Conservation (phyloP, 2,797 vertebrate genomes). For the Argentina silus region DNA sequence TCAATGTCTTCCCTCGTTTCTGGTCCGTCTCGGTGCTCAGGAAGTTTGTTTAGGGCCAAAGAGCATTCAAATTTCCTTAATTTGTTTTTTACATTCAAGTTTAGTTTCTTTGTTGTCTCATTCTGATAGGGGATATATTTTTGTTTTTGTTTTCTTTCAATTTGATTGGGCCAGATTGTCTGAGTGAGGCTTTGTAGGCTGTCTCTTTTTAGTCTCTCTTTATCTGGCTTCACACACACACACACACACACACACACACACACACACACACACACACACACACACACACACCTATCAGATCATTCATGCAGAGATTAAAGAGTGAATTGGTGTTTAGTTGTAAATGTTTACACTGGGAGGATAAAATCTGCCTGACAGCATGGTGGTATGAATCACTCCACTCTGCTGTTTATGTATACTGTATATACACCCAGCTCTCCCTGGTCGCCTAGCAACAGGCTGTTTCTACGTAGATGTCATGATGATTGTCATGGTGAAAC, state of each 20-base stretch:
- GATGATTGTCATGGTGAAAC: slow-evolving; percentile 59
- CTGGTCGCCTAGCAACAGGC: slow-evolving; percentile 74
- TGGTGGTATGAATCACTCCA: slow-evolving; percentile 25
- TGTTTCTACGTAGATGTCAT: slow-evolving; percentile 51
- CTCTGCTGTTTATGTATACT: slow-evolving; percentile 38
- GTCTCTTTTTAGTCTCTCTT: too few relatives aligned
- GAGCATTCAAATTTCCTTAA: too few relatives aligned
- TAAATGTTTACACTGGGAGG: slow-evolving; percentile 25
- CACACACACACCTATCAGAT: background rate
- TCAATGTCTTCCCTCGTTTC: too few relatives aligned
- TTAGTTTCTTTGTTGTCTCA: too few relatives aligned
- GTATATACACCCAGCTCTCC: slow-evolving; percentile 41
- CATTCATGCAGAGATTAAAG: background rate
- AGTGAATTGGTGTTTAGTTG: slow-evolving; percentile 17
- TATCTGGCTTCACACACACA: background rate
- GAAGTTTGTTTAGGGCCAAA: too few relatives aligned
- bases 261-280: background rate
- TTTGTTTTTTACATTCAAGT: too few relatives aligned
- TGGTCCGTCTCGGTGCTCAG: too few relatives aligned
- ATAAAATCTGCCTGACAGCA: slow-evolving; percentile 8
- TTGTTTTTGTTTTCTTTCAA: too few relatives aligned
- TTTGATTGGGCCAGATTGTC: too few relatives aligned
- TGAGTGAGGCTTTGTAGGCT: too few relatives aligned
- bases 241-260: background rate
- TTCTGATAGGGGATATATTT: too few relatives aligned